Percentiles rank a stretch among this genome's conserved stretches.
These are phyloP conservation scores for Rhodinocichla rosea DNA, from an alignment of 2,113 vertebrate species.

Conservation along the genomic window DNA sequence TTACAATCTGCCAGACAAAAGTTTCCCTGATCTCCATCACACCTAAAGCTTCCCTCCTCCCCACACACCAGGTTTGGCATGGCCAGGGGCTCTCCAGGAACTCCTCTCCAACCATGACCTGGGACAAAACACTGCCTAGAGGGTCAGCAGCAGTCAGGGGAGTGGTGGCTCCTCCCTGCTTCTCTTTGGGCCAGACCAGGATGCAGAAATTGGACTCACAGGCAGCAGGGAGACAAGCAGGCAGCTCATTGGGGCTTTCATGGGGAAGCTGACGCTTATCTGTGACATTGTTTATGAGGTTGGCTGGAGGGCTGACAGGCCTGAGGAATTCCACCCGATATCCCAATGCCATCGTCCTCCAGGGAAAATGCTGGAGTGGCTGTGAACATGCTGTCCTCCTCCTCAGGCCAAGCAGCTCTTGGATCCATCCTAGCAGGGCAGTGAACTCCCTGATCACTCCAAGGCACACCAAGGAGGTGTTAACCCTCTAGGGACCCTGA, in stretches of 20 bases:
- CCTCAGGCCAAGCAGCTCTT: background rate
- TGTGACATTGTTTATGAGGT: conserved; percentile 4
- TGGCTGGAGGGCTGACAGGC: background rate
- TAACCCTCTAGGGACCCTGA: conserved; percentile 21
- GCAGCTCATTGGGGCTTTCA: background rate
- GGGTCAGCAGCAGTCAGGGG: background rate
- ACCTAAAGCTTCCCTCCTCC: background rate
- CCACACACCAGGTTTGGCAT: fast-evolving
- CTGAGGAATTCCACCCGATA: conserved; percentile 12
- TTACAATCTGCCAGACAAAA: background rate
- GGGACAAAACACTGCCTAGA: background rate
- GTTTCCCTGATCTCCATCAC: background rate
- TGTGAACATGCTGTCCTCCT: conserved; percentile 22
- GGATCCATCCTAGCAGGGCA: background rate
- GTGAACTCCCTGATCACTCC: background rate
- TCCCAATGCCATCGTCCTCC: background rate
- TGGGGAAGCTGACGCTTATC: background rate
- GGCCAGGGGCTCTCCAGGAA: background rate
- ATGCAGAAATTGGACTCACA: background rate
- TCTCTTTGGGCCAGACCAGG: background rate
- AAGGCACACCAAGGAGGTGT: background rate
- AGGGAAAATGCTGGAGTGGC: background rate
- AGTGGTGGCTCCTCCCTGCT: background rate
- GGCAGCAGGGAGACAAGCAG: background rate
- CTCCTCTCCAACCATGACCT: background rate